Evolutionary conservation across 1,140 invertebrate genomes (phyloP).

Genomic region (Drosophila mauritiana): DNA sequence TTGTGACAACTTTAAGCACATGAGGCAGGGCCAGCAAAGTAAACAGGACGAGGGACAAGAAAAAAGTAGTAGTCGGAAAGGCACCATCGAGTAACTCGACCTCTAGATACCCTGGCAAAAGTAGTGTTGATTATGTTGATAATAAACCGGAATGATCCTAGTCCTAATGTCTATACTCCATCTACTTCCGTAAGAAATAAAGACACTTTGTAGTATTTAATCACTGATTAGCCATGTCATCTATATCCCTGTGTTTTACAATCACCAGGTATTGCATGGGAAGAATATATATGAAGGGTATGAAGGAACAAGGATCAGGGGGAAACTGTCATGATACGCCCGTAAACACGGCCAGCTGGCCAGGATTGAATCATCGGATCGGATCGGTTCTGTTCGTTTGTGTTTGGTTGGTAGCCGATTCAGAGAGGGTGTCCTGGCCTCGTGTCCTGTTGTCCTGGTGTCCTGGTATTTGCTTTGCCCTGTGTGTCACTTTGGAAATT

Average conservation of each 20-base stretch:
- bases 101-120: not conserved
- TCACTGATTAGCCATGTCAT: not conserved
- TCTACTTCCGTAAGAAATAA: not conserved
- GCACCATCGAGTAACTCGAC: not conserved
- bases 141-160: too few species aligned
- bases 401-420: constrained; percentile 22
- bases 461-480: constrained; percentile 62
- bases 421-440: constrained; percentile 16
- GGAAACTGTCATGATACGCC: constrained; percentile 72
- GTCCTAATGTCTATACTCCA: too few species aligned
- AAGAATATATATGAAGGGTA: constrained; percentile 8
- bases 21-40: constrained; percentile 33
- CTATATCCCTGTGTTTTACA: not conserved
- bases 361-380: constrained; percentile 64
- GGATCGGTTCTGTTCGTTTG: constrained; percentile 15
- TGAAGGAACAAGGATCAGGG: constrained; percentile 10
- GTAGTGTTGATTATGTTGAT: too few species aligned
- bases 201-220: not conserved
- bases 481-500: constrained; percentile 77
- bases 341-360: constrained; percentile 76
- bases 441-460: constrained; percentile 3
- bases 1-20: constrained; percentile 80
- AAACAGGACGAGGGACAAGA: constrained; percentile 22
- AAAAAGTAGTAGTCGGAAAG: not conserved
- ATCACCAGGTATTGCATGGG: constrained; percentile 4